Evolutionary conservation across 1,140 invertebrate genomes (phyloP).

Genomic region (Drosophila suzukii): DNA sequence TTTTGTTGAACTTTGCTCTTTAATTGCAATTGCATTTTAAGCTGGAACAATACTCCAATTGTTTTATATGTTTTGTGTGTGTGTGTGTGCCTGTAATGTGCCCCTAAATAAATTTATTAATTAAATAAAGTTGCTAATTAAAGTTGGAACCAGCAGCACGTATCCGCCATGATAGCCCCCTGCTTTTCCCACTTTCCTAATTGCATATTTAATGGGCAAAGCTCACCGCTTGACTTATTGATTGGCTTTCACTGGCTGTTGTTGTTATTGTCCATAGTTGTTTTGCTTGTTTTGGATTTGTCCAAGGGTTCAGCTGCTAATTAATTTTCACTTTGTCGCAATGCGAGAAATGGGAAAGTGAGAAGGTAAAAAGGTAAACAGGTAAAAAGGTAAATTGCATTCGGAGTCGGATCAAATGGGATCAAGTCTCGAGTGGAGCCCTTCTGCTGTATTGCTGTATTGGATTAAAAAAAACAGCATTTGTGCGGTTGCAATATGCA

Average conservation of each 20-base stretch:
- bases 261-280: slow-evolving; percentile 4
- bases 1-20: slow-evolving; percentile 74
- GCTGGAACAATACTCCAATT: slow-evolving; percentile 51
- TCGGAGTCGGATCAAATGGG: slow-evolving; percentile 25
- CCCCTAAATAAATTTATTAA: slow-evolving; percentile 61
- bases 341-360: slow-evolving; percentile 12
- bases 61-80: slow-evolving; percentile 18
- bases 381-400: slow-evolving; percentile 10
- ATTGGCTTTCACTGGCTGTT: slow-evolving; percentile 34
- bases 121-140: slow-evolving; percentile 76
- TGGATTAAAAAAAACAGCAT: slow-evolving; percentile 5
- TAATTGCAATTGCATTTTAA: slow-evolving; percentile 74
- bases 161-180: slow-evolving; percentile 32
- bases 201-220: slow-evolving; percentile 59
- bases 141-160: slow-evolving; percentile 10
- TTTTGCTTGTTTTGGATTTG: slow-evolving; percentile 27
- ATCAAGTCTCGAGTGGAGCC: slow-evolving; percentile 9
- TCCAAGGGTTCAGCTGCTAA: slow-evolving; percentile 26
- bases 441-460: slow-evolving; percentile 1
- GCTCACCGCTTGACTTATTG: slow-evolving; percentile 58
- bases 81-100: slow-evolving; percentile 3
- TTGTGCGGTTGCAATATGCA: slow-evolving; percentile 21
- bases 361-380: neutral
- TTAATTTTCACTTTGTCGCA: slow-evolving; percentile 50
- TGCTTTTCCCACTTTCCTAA: slow-evolving; percentile 15